These are phyloP conservation scores for Leptinotarsa tumamoca DNA, from an alignment of 2,888 invertebrate genomes.

Conservation along the genomic window DNA sequence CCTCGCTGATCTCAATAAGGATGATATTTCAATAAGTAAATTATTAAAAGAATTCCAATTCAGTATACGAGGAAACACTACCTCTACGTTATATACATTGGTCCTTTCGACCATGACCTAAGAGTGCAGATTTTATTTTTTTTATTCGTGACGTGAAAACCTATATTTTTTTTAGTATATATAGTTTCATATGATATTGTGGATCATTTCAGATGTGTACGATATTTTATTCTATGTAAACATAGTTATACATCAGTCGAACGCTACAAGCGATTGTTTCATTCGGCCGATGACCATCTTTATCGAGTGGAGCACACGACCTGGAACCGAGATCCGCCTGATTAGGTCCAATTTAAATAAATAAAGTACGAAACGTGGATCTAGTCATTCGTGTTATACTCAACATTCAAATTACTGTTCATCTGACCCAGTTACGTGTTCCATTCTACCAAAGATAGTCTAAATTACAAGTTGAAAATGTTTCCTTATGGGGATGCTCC, in stretches of 20 bases:
- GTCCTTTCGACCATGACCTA: no score
- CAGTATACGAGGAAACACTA: no score
- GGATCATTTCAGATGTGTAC: no score
- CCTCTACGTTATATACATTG: no score
- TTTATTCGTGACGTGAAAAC: no score
- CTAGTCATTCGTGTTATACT: conserved; percentile 23
- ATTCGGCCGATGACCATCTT: background rate
- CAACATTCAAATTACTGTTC: conserved; percentile 27
- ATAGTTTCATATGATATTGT: no score
- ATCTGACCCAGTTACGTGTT: conserved; percentile 27
- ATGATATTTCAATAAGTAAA: no score
- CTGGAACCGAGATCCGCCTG: conserved; percentile 2
- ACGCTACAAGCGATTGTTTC: background rate
- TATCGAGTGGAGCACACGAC: conserved; percentile 4
- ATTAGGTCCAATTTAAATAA: conserved; percentile 21
- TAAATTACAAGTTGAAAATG: conserved; percentile 24
- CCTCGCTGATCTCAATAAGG: no score
- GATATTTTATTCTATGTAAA: no score
- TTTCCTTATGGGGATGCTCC: conserved; percentile 28
- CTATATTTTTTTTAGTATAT: no score
- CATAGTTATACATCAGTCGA: background rate
- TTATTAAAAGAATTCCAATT: no score
- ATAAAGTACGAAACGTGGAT: conserved; percentile 24
- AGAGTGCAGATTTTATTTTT: no score
- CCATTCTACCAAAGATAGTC: conserved; percentile 10